phyloP scores from a whole-genome alignment of 1,140 invertebrate genomes.

The Panagrolaimus sp. region DNA sequence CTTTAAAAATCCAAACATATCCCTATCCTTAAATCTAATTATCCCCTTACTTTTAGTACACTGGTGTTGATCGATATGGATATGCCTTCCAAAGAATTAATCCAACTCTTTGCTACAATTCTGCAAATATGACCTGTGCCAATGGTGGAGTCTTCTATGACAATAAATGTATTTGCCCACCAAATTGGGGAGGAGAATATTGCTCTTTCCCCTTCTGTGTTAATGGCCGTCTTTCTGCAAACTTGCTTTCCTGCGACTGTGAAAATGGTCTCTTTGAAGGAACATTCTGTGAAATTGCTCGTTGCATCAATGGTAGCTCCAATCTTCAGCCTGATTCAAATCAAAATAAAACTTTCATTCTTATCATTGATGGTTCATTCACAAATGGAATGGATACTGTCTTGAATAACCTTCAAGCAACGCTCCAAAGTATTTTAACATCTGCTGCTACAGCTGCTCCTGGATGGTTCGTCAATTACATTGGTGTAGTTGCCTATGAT shows the following conservation, averaged over 20 bases:
- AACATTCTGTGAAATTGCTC: not conserved
- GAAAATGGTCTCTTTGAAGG: not conserved
- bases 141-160: conserved; percentile 9
- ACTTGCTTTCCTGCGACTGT: not conserved
- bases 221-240: not conserved
- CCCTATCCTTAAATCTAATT: no score
- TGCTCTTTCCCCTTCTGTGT: conserved; percentile 9
- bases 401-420: not conserved
- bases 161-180: conserved; percentile 1
- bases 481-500: not conserved
- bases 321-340: not conserved
- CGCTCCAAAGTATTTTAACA: not conserved
- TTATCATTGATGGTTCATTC: conserved; percentile 4
- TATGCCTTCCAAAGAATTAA: conserved; percentile 7
- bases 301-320: not conserved
- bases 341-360: conserved; percentile 5
- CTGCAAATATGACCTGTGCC: not conserved
- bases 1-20: no score
- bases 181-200: not conserved
- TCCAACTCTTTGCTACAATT: not conserved
- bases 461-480: not conserved
- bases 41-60: no score
- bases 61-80: not conserved
- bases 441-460: not conserved
- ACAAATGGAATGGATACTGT: not conserved